Evolutionary conservation across 2,888 invertebrate species (phyloP), one percentile per base, ranked within the genome.

Genomic region (Auanema freiburgensis): DNA sequence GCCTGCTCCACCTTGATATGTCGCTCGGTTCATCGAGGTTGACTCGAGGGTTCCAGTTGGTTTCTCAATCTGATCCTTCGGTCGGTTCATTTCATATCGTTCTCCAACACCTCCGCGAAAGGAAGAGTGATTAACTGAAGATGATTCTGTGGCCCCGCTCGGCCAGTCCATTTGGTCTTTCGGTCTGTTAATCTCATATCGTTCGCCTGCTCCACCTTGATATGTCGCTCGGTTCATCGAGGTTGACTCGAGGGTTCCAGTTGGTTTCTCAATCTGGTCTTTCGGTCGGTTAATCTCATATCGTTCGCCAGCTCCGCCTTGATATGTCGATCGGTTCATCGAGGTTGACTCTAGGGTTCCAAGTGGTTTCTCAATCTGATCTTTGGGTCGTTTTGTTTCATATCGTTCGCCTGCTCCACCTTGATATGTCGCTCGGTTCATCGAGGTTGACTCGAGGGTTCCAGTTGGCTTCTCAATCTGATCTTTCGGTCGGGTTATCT

Each of bases 1-100:
- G 10, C 46, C 46, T 25, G 40, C 12, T 16, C 54, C 54, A 16
- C 54, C 54, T 33, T 54, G 54, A 5, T 25, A 54, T 18, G 40
- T 33, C 10, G 25, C 33, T 41, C 54, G 24, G n/a, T 54, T 54
- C 54, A 25, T 4, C 33, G 54, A 41, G 1, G 54, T 54, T 1
- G 18, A 21, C 18, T 54, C 54, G 10, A 54, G 5, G 8, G 54
- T 18, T 11, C 41, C 57, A 12, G 46, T 57, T 23, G 46, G 43
- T 21, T 18, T 57, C 49, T 57, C 57, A 46, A 18, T 21, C 21
- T 57, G 57, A 24, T 57, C 57, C 18, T 49, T 57, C 1, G 57
- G 57, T 25, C 25, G 18, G 1, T 24, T 57, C 11, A 25, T 24
- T 12, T 23, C 16, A 40, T 49, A 49, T 23, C 57, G 24, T 8